Evolutionary conservation across 2,113 vertebrate species (phyloP), one percentile per base, ranked within the genome.

Genomic region (Garra rufa): DNA sequence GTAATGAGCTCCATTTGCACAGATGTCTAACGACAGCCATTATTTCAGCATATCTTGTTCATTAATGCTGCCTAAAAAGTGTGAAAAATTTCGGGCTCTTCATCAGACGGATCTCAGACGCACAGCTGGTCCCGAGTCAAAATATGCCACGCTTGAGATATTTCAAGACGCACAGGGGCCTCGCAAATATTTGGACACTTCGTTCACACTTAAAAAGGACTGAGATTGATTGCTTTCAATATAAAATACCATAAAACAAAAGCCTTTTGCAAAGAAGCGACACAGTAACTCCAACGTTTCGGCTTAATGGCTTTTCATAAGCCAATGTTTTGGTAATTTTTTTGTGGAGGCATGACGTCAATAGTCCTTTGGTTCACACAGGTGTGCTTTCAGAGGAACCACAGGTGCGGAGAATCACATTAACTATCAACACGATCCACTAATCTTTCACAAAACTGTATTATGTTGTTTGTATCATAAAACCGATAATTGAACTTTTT

Each of bases 21-120:
- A 76, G 75, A 76, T 57, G 26, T 75, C 46, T 30, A 69, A 69
- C 34, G 65, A 69, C 34, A 38, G 48, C n/a, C 50, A 55, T 55
- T 38, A n/a, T 55, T 57, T 76, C 10, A 57, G 28, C 9, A 50
- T 76, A 55, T 41, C 28, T 38, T 59, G 52, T 77, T 34, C 75
- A 77, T 59, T 57, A 14, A n/a, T 41, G 50, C 19, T 24, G 50
- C n/a, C 21, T 38, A n/a, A 57, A 57, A 57, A 30, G 6, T 59
- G 30, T 77, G 11, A 77, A 41, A n/a, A n/a, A 59, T 59, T 8
- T 41, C 2, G 28, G 30, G 75, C 52, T 26, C 6, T 55, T 9
- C 69, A 44, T 71, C 46, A 52, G 46, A 52, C 46, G 19, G 46
- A 48, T 74, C 24, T 50, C 10, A 13, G 46, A 30, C 7, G 52